Percentiles rank a stretch among this genome's conserved stretches.
These are phyloP conservation scores for Eubucco bourcierii DNA, from an alignment of 2,113 vertebrate species.

Conservation along the genomic window DNA sequence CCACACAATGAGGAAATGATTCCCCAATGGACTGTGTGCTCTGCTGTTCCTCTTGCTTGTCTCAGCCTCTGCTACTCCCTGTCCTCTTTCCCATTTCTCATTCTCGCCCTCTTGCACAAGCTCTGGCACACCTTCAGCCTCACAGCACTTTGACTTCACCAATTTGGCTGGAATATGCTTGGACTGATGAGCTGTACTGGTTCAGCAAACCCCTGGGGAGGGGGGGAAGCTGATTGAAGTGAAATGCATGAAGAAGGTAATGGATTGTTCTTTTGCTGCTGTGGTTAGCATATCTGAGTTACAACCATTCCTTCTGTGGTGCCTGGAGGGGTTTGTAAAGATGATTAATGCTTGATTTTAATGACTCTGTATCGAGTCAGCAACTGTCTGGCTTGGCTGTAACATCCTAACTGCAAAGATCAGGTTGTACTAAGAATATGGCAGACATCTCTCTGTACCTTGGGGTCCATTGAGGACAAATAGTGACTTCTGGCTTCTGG, in stretches of 20 bases:
- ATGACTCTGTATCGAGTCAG: neutral
- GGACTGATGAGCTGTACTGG: neutral
- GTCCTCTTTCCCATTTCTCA: neutral
- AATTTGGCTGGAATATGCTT: neutral
- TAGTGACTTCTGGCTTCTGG: neutral
- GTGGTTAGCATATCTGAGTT: neutral
- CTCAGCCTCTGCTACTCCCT: neutral
- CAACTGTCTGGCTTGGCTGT: neutral
- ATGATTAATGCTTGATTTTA: neutral
- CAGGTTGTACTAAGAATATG: neutral
- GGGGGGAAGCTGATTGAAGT: neutral
- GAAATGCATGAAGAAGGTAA: neutral
- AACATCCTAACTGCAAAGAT: neutral
- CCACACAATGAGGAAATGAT: accelerated
- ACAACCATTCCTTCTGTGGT: neutral
- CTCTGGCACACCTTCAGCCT: neutral
- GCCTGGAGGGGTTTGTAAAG: neutral
- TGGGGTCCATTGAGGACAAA: neutral
- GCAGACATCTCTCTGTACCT: neutral
- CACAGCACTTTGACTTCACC: neutral
- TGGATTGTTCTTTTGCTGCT: neutral
- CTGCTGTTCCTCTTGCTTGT: neutral
- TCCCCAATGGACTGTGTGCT: neutral
- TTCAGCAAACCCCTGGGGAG: neutral
- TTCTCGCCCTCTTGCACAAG: neutral